Percentiles rank a stretch among this genome's conserved stretches.
Conservation (phyloP, 2,113 vertebrate species). For the Larimichthys crocea region DNA sequence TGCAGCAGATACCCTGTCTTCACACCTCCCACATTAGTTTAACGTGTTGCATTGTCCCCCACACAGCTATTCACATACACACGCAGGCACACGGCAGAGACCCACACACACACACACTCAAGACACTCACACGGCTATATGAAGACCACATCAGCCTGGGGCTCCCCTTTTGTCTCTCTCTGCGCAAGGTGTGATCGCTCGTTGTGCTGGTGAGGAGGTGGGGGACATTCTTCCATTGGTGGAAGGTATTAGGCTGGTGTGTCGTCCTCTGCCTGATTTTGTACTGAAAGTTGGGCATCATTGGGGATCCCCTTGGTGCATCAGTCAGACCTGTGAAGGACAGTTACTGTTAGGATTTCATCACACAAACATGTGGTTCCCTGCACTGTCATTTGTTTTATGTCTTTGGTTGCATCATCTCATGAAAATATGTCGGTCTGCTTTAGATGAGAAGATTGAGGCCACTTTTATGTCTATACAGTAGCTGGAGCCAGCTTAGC, state of each 20-base stretch:
- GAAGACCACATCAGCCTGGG: slow-evolving; percentile 67
- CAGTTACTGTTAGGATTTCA: slow-evolving; percentile 13
- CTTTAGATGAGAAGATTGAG: not conserved
- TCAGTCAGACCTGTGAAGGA: slow-evolving; percentile 29
- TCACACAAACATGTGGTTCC: not conserved
- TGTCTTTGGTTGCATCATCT: not conserved
- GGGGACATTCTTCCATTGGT: slow-evolving; percentile 56
- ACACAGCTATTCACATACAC: slow-evolving; percentile 58
- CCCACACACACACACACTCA: slow-evolving; percentile 9
- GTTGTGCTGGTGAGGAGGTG: slow-evolving; percentile 63
- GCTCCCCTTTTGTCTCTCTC: slow-evolving; percentile 66
- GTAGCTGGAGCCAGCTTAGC: not conserved
- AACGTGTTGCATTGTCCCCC: slow-evolving; percentile 79
- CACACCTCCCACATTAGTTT: slow-evolving; percentile 80
- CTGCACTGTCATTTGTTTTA: slow-evolving; percentile 1
- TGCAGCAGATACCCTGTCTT: slow-evolving; percentile 77
- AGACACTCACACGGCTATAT: slow-evolving; percentile 28
- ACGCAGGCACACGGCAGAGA: slow-evolving; percentile 10
- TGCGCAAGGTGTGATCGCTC: slow-evolving; percentile 69
- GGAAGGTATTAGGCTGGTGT: slow-evolving; percentile 36
- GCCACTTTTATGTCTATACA: not conserved
- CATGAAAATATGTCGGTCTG: not conserved
- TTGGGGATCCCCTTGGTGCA: slow-evolving; percentile 52
- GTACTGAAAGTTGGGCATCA: not conserved
- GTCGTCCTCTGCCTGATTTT: slow-evolving; percentile 32